These are phyloP conservation scores for Prunella strophiata DNA, from an alignment of 2,797 vertebrate species.

Conservation along the genomic window DNA sequence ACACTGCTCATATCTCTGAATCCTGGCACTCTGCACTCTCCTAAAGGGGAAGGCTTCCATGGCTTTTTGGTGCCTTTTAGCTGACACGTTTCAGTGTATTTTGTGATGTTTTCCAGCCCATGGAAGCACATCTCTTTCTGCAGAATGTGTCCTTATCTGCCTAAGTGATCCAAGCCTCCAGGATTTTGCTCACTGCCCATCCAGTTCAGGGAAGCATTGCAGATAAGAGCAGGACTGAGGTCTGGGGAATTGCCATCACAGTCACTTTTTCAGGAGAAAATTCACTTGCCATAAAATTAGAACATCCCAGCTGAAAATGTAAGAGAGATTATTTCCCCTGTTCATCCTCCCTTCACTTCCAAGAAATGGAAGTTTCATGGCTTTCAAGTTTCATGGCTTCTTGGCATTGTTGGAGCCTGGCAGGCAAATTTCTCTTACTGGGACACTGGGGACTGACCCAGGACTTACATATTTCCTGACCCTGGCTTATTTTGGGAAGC, in stretches of 20 bases:
- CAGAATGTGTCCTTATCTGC: not conserved
- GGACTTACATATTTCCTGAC: not conserved
- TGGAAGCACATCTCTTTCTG: not conserved
- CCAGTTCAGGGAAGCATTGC: not conserved
- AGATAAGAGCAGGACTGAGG: not conserved
- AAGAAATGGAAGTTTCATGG: not conserved
- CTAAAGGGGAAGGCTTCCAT: not conserved
- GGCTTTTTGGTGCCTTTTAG: not conserved
- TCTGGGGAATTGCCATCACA: not conserved
- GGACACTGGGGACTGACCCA: not conserved
- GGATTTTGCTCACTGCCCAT: not conserved
- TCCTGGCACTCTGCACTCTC: not conserved
- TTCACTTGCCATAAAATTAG: not conserved
- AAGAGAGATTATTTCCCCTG: not conserved
- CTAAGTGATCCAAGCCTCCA: not conserved
- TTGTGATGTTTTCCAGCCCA: not conserved
- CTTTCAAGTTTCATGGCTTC: not conserved
- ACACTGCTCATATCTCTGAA: not conserved
- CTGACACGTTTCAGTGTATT: not conserved
- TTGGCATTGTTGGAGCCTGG: not conserved
- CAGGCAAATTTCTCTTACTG: not conserved
- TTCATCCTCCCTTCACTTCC: not conserved
- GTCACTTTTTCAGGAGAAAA: not conserved
- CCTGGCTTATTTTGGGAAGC: not conserved
- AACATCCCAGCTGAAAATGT: not conserved